phyloP scores from a whole-genome alignment of 2,888 invertebrate species.

The Aethes cnicana region DNA sequence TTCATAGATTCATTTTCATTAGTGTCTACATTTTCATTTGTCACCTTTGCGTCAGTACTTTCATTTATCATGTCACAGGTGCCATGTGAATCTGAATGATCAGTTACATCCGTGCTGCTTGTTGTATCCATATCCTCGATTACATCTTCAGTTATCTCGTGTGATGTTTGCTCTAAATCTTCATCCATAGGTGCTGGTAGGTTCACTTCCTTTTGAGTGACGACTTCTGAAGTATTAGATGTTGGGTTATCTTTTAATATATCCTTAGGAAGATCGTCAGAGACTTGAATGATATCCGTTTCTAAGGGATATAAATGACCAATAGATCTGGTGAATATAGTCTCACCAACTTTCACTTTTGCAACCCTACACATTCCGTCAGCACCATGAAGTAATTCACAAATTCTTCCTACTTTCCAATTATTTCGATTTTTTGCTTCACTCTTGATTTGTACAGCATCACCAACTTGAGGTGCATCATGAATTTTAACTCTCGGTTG shows the following conservation, averaged over 20 bases:
- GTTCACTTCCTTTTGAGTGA: too few relatives aligned
- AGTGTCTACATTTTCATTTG: background rate
- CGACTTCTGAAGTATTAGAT: too few relatives aligned
- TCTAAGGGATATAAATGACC: background rate
- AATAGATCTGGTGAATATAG: background rate
- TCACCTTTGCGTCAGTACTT: background rate
- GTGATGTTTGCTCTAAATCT: too few relatives aligned
- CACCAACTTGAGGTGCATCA: background rate
- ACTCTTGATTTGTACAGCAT: constrained; percentile 1
- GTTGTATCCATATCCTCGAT: too few relatives aligned
- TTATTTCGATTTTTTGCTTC: background rate
- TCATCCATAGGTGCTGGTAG: too few relatives aligned
- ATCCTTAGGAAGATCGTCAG: background rate
- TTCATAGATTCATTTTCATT: background rate
- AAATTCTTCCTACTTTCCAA: background rate
- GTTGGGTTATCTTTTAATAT: too few relatives aligned
- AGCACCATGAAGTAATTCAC: background rate
- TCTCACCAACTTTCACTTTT: background rate
- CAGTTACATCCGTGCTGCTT: too few relatives aligned
- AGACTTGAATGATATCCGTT: background rate
- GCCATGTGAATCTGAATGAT: too few relatives aligned
- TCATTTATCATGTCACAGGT: too few relatives aligned
- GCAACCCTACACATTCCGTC: background rate
- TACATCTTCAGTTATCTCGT: too few relatives aligned
- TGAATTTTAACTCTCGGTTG: background rate